Base-by-base conservation (phyloP, 2,888 invertebrate genomes). In the Drosophila engyochracea region DNA sequence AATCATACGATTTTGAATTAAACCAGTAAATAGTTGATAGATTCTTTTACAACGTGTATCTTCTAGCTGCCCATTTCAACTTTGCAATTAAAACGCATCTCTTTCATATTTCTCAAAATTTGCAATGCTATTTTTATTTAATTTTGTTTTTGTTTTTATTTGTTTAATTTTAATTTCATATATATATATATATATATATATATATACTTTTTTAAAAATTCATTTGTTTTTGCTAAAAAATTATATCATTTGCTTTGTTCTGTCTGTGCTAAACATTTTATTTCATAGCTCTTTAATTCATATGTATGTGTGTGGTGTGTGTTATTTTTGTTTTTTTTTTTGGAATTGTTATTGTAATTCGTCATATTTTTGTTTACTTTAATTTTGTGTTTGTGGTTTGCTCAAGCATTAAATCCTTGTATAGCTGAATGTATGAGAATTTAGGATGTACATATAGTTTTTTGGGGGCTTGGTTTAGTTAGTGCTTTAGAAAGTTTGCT, bases 171-270 rank as follows among this genome's bases (percentile, higher is more conserved):
- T 54, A 22, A 22, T 47, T 47, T 47, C 47, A 25, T 47, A 47
- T 47, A 25, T 47, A n/a, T 52, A 25, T 58, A 53, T 82, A 22
- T 22, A 47, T 47, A 47, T 47, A n/a, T 52, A 25, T 58, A 55
- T 82, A 69, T 67, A 25, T 58, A 41, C 64, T 44, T 69, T 70
- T 53, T 70, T 65, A 44, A 76, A 82, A 86, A 74, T 78, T 73
- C 69, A 62, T 54, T 72, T 80, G 58, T 72, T 83, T 65, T 70
- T 74, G 65, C 69, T 85, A 77, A 83, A 83, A 82, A 83, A 83
- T 81, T 83, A 70, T 79, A 85, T 85, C 31, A 65, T 69, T 76
- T 72, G 71, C 64, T 66, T 65, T 70, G 72, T 58, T 70, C 49
- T 76, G 70, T 76, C 39, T 64, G 71, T 66, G 79, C 71, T 76